phyloP scores from a whole-genome alignment of 2,797 vertebrate species.

The Hemibagrus guttatus region DNA sequence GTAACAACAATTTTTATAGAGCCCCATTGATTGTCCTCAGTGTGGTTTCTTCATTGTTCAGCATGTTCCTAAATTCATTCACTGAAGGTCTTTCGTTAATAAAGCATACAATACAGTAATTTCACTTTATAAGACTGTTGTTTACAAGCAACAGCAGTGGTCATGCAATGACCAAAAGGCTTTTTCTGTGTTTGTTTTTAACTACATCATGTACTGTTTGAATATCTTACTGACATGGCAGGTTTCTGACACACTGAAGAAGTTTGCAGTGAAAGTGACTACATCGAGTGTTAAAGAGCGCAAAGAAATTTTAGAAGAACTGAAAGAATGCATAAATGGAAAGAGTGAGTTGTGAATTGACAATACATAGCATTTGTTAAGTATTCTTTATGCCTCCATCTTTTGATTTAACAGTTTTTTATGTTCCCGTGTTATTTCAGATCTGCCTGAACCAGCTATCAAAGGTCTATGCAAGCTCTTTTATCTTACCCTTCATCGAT shows the following conservation, averaged over 20 bases:
- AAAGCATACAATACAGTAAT: not conserved
- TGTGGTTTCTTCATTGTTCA: too few relatives aligned
- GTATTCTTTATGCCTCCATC: not conserved
- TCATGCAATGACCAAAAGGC: not conserved
- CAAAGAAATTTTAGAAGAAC: constrained; percentile 85
- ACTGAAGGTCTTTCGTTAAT: too few relatives aligned
- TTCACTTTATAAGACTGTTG: not conserved
- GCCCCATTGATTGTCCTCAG: too few relatives aligned
- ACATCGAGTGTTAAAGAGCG: constrained; percentile 93
- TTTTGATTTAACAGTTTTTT: constrained; percentile 1
- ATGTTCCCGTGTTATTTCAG: constrained; percentile 64
- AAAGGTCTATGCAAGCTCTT: constrained; percentile 96
- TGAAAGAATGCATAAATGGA: constrained; percentile 84
- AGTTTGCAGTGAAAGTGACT: constrained; percentile 92
- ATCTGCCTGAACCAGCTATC: constrained; percentile 91
- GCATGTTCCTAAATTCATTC: too few relatives aligned
- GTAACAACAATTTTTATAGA: too few relatives aligned
- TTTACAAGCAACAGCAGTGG: not conserved
- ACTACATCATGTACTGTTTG: not conserved
- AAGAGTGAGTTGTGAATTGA: constrained; percentile 78
- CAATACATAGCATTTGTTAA: not conserved
- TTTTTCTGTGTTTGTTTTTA: not conserved
- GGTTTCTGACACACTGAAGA: constrained; percentile 94
- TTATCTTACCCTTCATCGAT: constrained; percentile 94
- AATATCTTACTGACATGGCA: constrained; percentile 55